Percentiles rank a stretch among this genome's conserved stretches.
phyloP scores from a whole-genome alignment of 2,888 invertebrate species.

The Papilio gigon region DNA sequence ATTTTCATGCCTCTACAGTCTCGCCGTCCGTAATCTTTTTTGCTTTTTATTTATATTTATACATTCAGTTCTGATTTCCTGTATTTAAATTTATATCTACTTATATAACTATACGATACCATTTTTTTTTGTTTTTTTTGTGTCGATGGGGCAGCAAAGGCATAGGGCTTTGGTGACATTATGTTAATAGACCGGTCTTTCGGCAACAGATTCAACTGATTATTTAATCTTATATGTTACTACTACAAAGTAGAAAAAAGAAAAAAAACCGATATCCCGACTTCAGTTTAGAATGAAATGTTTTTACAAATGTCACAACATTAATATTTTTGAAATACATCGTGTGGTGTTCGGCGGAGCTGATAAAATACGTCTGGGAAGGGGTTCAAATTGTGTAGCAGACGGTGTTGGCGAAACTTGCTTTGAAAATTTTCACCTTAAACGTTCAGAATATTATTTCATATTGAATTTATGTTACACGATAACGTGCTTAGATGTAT shows the following conservation, averaged over 20 bases:
- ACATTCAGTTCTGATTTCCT: too few species aligned
- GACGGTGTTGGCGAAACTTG: conserved; percentile 34
- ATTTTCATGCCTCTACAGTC: too few species aligned
- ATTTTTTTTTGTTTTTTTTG: too few species aligned
- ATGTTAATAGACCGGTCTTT: too few species aligned
- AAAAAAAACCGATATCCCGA: neutral
- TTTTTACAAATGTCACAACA: conserved; percentile 12
- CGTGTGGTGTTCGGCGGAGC: conserved; percentile 54
- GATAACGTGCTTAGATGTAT: conserved; percentile 39
- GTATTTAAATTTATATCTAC: too few species aligned
- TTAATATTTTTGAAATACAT: conserved; percentile 31
- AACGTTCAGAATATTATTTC: conserved; percentile 26
- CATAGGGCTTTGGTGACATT: too few species aligned
- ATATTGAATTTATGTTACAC: conserved; percentile 28
- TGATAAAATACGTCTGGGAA: conserved; percentile 60
- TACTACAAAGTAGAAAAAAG: too few species aligned
- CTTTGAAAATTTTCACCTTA: conserved; percentile 32
- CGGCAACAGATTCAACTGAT: too few species aligned
- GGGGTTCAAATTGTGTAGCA: conserved; percentile 32
- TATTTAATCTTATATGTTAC: neutral
- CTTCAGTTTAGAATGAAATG: neutral
- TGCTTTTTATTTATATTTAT: too few species aligned
- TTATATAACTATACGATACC: too few species aligned
- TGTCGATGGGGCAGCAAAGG: too few species aligned
- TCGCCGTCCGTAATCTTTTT: too few species aligned